Evolutionary conservation across 2,888 invertebrate genomes (phyloP).

Genomic region (Epinotia nisella): DNA sequence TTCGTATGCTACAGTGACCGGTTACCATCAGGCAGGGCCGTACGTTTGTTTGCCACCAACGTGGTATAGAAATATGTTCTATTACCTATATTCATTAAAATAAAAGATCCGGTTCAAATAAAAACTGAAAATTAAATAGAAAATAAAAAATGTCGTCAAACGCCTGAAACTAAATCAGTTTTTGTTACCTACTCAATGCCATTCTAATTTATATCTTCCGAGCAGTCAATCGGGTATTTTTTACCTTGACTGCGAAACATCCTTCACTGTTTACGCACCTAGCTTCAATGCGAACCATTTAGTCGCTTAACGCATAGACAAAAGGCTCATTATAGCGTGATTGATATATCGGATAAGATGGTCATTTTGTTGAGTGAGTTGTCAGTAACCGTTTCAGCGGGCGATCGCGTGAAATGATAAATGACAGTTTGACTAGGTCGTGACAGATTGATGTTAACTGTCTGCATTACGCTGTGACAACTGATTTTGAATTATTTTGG

Average conservation of each 20-base stretch:
- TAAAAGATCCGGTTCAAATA: background rate
- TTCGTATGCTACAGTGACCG: too few species aligned
- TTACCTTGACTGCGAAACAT: background rate
- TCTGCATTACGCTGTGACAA: conserved; percentile 44
- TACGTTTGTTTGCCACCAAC: too few species aligned
- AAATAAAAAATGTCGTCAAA: background rate
- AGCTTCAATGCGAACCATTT: background rate
- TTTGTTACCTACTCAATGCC: background rate
- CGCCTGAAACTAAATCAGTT: background rate
- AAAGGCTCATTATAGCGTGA: conserved; percentile 19
- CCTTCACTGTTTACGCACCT: conserved; percentile 1
- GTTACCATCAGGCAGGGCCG: too few species aligned
- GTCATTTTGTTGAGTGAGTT: conserved; percentile 21
- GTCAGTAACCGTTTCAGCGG: conserved; percentile 32
- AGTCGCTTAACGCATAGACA: background rate
- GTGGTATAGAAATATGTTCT: too few species aligned
- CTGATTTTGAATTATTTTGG: conserved; percentile 44
- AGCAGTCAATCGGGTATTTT: background rate
- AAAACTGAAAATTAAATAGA: background rate
- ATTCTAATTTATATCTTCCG: conserved; percentile 18
- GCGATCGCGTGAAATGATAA: conserved; percentile 45
- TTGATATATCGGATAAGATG: background rate
- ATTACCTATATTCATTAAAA: too few species aligned
- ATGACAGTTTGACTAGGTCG: conserved; percentile 46
- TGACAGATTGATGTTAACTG: conserved; percentile 49